Base-by-base conservation (phyloP, 2,888 invertebrate species). In the Drosophila fulvimacula region DNA sequence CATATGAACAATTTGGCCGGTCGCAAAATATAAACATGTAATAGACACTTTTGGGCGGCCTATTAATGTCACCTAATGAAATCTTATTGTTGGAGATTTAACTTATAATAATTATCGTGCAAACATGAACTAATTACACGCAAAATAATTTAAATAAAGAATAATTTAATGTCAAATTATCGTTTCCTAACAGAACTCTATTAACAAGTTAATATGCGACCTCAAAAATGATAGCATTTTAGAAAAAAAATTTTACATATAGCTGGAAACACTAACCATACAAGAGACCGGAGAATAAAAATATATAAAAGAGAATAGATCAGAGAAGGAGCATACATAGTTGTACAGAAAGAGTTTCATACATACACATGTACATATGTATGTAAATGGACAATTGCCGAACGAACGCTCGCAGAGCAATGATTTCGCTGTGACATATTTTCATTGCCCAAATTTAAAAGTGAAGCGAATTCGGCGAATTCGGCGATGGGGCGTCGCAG, bases 31-130 rank as follows among this genome's bases (percentile, higher is more conserved):
- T 66, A 46, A 73, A 76, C 62, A 62, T 66, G 55, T 62, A 78
- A 82, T 76, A 63, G 57, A 73, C 63, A 49, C 56, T 65, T 74
- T 69, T 70, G 62, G 63, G 69, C 49, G 88, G 81, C 86, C 83
- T 72, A 59, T 63, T 67, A 63, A 63, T 61, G 63, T 72, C 68
- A 80, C 67, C 73, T 69, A 64, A 71, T 53, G 51, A 72, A 76
- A 84, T 81, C 76, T 86, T 75, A 83, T 81, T 81, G 81, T 88
- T 79, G 72, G 67, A 85, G 73, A 80, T 88, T 78, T 73, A 87
- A 70, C 75, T 81, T 79, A 78, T 69, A 81, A 74, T 72, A 81
- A 73, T 73, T 77, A 79, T 81, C 73, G 81, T 70, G 82, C 66
- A 83, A 77, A 75, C 79, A 77, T 73, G 67, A 69, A 70, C 76